Conservation (phyloP, 64 coral and sea anemone species). For the Anthopleura sola region DNA sequence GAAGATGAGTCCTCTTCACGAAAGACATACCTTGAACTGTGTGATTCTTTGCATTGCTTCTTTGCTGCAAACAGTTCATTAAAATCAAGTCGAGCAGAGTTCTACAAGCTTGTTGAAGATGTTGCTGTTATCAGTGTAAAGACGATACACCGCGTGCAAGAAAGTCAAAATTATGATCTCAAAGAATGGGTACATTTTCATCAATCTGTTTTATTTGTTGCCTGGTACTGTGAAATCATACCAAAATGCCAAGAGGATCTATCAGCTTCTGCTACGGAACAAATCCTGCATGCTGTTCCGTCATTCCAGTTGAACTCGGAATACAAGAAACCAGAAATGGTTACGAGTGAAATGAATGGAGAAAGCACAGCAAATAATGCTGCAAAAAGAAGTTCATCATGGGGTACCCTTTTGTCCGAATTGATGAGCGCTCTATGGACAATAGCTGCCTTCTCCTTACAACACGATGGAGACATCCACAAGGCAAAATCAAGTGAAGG, state of each 20-base stretch:
- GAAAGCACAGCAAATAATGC: background rate
- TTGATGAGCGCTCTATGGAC: slow-evolving; percentile 42
- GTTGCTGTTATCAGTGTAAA: background rate
- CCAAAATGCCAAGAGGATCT: background rate
- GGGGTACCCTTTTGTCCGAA: slow-evolving; percentile 42
- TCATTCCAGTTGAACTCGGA: background rate
- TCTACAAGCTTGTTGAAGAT: background rate
- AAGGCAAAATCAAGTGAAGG: background rate
- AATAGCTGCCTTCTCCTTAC: background rate
- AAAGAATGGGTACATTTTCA: background rate
- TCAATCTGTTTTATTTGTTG: background rate
- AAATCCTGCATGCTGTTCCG: background rate
- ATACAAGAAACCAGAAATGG: slow-evolving; percentile 2
- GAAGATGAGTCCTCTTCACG: background rate
- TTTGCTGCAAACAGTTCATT: background rate
- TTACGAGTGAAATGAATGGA: background rate
- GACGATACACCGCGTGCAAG: background rate
- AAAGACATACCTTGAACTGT: background rate
- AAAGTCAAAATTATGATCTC: background rate
- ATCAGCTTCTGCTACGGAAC: background rate
- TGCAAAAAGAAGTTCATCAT: background rate
- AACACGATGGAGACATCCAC: background rate
- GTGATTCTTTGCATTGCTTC: background rate
- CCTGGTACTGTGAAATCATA: background rate
- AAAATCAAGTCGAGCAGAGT: background rate